Conservation (phyloP, 2,888 invertebrate genomes). For the Cheilosia urbana region DNA sequence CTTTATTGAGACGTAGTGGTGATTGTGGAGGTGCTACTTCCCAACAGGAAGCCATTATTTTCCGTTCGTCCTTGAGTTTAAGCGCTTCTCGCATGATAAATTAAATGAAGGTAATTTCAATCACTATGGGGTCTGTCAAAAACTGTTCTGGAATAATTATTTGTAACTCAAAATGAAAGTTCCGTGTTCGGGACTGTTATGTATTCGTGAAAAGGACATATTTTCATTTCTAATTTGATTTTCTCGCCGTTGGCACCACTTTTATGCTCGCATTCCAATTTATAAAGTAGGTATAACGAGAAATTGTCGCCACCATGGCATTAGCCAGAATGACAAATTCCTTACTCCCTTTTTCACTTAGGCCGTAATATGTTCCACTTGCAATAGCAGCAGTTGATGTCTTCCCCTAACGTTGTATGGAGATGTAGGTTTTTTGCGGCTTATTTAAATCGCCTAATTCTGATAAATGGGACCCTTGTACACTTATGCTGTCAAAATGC, state of each 20-base stretch:
- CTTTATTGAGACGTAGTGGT: constrained; percentile 10
- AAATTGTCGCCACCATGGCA: neutral
- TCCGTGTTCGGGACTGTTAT: constrained; percentile 2
- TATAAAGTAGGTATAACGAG: neutral
- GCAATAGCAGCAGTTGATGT: neutral
- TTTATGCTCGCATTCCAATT: constrained; percentile 1
- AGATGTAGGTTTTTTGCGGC: constrained; percentile 18
- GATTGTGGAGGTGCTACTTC: neutral
- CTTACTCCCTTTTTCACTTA: constrained; percentile 27
- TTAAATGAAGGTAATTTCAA: constrained; percentile 44
- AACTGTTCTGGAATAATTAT: constrained; percentile 21
- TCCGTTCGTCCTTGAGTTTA: constrained; percentile 23
- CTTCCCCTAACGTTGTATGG: neutral
- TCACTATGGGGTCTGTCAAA: constrained; percentile 33
- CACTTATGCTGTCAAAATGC: constrained; percentile 44
- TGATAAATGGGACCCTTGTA: constrained; percentile 45
- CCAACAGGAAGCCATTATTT: constrained; percentile 24
- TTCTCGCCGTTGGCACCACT: constrained; percentile 1
- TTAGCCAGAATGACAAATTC: constrained; percentile 43
- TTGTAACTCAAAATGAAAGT: constrained; percentile 6
- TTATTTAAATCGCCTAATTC: constrained; percentile 49
- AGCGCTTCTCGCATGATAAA: constrained; percentile 30
- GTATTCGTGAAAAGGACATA: neutral
- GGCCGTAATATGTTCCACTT: constrained; percentile 3
- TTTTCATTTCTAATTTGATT: constrained; percentile 16